phyloP scores from a whole-genome alignment of 2,888 invertebrate genomes.

The Polyommatus iphigenia region DNA sequence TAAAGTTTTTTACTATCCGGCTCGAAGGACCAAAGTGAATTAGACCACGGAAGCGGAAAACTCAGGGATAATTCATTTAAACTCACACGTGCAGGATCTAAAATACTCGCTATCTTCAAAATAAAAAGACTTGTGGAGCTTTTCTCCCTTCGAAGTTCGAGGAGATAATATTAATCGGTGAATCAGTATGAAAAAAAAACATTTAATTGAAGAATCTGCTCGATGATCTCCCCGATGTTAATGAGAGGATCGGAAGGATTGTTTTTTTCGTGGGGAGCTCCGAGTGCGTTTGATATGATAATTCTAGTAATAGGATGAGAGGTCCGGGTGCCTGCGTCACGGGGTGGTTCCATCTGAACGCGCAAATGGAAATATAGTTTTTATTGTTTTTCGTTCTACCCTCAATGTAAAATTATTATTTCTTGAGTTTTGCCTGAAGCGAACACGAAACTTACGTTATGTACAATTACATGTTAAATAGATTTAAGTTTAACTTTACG shows the following conservation, averaged over 20 bases:
- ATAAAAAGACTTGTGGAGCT: slow-evolving; percentile 35
- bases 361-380: slow-evolving; percentile 21
- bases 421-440: not conserved
- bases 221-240: slow-evolving; percentile 63
- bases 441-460: not conserved
- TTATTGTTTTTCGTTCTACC: not conserved
- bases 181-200: not conserved
- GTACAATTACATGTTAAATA: not conserved
- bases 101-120: not conserved
- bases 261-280: slow-evolving; percentile 66
- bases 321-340: slow-evolving; percentile 65
- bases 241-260: slow-evolving; percentile 70
- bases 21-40: slow-evolving; percentile 10
- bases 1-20: not conserved
- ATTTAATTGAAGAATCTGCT: slow-evolving; percentile 30
- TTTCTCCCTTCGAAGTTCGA: not conserved
- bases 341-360: not conserved
- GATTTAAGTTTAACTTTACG: not conserved
- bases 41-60: slow-evolving; percentile 11
- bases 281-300: slow-evolving; percentile 76
- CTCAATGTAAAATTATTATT: not conserved
- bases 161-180: not conserved
- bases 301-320: slow-evolving; percentile 70
- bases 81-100: not conserved
- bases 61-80: not conserved